A percentile compares a stretch with the other conserved stretches of the same genome.
Evolutionary conservation across 2,888 invertebrate genomes (phyloP).

Genomic region (Hanleya hanleyi): DNA sequence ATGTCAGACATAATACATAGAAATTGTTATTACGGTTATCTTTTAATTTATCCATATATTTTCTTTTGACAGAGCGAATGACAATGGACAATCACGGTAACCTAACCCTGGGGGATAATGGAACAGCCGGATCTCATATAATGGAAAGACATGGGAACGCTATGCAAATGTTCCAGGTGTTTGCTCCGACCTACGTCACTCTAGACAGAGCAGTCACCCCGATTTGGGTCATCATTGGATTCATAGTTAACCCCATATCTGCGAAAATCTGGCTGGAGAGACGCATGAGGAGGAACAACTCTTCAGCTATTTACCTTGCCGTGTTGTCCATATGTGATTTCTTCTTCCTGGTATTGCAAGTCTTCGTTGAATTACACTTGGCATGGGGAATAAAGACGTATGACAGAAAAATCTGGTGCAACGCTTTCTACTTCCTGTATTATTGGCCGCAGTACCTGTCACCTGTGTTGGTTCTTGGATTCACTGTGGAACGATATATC

Average conservation of each 20-base stretch:
- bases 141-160: slow-evolving; percentile 6
- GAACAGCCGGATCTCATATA: too few species aligned
- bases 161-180: slow-evolving; percentile 28
- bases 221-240: slow-evolving; percentile 68
- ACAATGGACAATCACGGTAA: too few species aligned
- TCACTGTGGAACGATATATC: slow-evolving; percentile 71
- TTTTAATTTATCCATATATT: too few species aligned
- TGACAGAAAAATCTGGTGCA: slow-evolving; percentile 59
- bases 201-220: slow-evolving; percentile 68
- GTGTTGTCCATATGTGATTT: slow-evolving; percentile 67
- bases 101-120: too few species aligned
- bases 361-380: slow-evolving; percentile 65
- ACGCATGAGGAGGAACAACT: slow-evolving; percentile 66
- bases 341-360: slow-evolving; percentile 64
- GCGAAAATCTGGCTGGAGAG: slow-evolving; percentile 68
- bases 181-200: slow-evolving; percentile 54
- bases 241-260: slow-evolving; percentile 67
- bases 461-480: slow-evolving; percentile 70
- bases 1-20: too few species aligned
- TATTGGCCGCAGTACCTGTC: slow-evolving; percentile 67
- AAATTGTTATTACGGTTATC: too few species aligned
- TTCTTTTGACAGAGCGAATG: too few species aligned
- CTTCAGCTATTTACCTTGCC: slow-evolving; percentile 71
- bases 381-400: slow-evolving; percentile 67
- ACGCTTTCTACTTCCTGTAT: slow-evolving; percentile 63